A percentile compares a stretch with the other conserved stretches of the same genome.
These are phyloP conservation scores for Onthophagus taurus DNA, from an alignment of 1,140 invertebrate genomes.

Conservation along the genomic window DNA sequence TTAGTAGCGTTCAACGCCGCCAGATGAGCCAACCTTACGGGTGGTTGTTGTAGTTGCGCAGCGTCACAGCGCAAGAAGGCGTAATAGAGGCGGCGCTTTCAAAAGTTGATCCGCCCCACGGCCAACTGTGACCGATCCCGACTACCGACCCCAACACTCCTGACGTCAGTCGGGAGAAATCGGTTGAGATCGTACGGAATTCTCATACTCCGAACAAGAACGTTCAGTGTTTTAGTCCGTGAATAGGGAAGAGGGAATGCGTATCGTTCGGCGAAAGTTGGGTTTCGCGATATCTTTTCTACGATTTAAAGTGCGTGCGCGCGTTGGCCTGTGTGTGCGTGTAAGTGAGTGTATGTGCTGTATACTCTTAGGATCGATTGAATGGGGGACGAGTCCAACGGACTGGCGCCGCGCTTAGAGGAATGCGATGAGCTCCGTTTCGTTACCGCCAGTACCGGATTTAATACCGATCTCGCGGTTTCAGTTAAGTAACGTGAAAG, in stretches of 20 bases:
- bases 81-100: slow-evolving; percentile 14
- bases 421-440: slow-evolving; percentile 32
- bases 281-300: slow-evolving; percentile 1
- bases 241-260: slow-evolving; percentile 12
- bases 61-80: too few species aligned
- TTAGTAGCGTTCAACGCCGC: slow-evolving; percentile 31
- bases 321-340: slow-evolving; percentile 7
- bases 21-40: slow-evolving; percentile 19
- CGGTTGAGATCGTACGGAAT: slow-evolving; percentile 22
- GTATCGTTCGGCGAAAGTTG: slow-evolving; percentile 4
- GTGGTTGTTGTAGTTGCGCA: too few species aligned
- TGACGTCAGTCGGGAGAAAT: slow-evolving; percentile 18
- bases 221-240: slow-evolving; percentile 22
- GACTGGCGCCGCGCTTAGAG: too few species aligned
- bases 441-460: slow-evolving; percentile 35
- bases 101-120: slow-evolving; percentile 15
- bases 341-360: slow-evolving; percentile 11
- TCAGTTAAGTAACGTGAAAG: slow-evolving; percentile 20
- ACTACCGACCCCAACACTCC: slow-evolving; percentile 20
- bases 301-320: not conserved
- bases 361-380: not conserved
- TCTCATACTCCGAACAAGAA: slow-evolving; percentile 28
- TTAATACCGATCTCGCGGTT: slow-evolving; percentile 35
- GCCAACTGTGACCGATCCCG: slow-evolving; percentile 29
- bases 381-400: slow-evolving; percentile 15